Evolutionary conservation across 2,888 invertebrate genomes (phyloP).

Genomic region (Drosophila buzzatii): DNA sequence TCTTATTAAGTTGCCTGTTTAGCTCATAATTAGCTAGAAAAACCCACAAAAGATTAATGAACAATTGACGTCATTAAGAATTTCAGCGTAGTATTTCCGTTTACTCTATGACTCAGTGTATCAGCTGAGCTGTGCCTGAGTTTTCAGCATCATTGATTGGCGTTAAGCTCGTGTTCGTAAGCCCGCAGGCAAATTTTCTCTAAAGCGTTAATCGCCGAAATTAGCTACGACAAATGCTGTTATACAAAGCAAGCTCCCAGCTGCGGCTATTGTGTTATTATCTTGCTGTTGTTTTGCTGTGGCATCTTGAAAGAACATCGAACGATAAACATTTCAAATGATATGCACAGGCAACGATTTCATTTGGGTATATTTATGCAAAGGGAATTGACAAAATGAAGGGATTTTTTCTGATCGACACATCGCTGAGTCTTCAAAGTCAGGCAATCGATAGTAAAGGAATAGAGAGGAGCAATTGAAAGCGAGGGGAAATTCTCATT

Average conservation of each 20-base stretch:
- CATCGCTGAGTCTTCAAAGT: background rate
- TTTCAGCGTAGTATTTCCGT: conserved; percentile 44
- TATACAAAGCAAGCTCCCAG: conserved; percentile 26
- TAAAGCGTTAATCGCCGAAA: conserved; percentile 47
- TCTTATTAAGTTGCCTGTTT: conserved; percentile 8
- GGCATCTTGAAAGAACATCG: background rate
- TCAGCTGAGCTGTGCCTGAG: conserved; percentile 4
- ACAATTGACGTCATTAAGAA: conserved; percentile 56
- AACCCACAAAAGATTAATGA: conserved; percentile 45
- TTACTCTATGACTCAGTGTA: conserved; percentile 41
- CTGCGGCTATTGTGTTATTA: conserved; percentile 5
- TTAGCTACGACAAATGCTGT: conserved; percentile 60
- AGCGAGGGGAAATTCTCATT: background rate
- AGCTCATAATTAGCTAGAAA: conserved; percentile 39
- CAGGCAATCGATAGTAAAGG: background rate
- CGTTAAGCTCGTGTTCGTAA: conserved; percentile 9
- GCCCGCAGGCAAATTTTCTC: conserved; percentile 41
- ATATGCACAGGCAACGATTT: background rate
- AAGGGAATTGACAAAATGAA: background rate
- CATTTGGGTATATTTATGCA: background rate
- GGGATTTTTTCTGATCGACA: too few relatives aligned
- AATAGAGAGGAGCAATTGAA: background rate
- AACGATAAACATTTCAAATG: background rate
- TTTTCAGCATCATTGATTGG: conserved; percentile 35
- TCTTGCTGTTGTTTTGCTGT: conserved; percentile 17